Percentiles rank a stretch among this genome's conserved stretches.
phyloP scores from a whole-genome alignment of 1,140 invertebrate species.

The Drosophila erecta region DNA sequence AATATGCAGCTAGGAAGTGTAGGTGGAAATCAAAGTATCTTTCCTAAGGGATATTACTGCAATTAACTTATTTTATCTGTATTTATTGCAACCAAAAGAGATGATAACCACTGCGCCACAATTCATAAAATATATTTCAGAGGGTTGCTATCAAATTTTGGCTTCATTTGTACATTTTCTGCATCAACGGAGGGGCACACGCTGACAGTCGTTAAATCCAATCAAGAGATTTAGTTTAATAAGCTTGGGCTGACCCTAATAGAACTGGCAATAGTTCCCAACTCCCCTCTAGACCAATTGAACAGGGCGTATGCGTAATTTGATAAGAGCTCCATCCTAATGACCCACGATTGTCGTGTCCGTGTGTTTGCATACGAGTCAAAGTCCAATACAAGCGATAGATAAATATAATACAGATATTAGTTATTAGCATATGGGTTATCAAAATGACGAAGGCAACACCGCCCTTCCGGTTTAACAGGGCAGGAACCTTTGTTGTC shows the following conservation, averaged over 20 bases:
- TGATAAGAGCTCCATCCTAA: constrained; percentile 72
- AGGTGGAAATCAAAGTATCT: neutral
- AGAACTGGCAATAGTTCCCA: constrained; percentile 11
- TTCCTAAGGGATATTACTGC: neutral
- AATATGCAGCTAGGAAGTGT: neutral
- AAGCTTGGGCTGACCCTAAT: constrained; percentile 71
- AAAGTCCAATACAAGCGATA: constrained; percentile 68
- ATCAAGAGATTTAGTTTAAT: constrained; percentile 75
- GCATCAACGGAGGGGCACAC: constrained; percentile 13
- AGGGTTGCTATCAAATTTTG: constrained; percentile 23
- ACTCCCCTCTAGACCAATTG: neutral
- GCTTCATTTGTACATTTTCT: constrained; percentile 51
- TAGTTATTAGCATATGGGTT: constrained; percentile 81
- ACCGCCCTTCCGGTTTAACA: neutral
- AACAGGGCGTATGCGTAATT: constrained; percentile 74
- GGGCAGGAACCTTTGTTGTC: neutral
- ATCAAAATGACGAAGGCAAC: constrained; percentile 40
- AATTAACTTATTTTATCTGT: neutral
- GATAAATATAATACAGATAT: constrained; percentile 81
- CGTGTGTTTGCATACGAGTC: constrained; percentile 64
- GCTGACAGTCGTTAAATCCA: constrained; percentile 49
- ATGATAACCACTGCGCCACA: neutral
- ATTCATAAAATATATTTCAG: constrained; percentile 3
- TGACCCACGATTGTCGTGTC: constrained; percentile 54
- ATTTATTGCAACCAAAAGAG: neutral